Evolutionary conservation across 2,888 invertebrate species (phyloP).

Genomic region (Monoplex corrugatus): DNA sequence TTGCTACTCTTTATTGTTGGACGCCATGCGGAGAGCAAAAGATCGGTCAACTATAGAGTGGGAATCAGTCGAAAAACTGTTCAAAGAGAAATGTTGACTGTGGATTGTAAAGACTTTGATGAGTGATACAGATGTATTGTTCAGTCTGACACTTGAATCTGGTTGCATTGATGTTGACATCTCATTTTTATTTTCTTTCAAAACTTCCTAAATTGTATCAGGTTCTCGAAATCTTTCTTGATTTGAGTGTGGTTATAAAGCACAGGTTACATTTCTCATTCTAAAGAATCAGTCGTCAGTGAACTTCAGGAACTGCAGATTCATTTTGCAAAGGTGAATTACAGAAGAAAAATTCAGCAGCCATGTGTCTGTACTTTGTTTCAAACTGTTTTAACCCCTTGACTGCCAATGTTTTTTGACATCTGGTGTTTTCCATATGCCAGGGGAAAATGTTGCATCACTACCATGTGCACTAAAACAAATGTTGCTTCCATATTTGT

Average conservation of each 20-base stretch:
- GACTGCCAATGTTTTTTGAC: no score
- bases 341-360: no score
- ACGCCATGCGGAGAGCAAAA: conserved; percentile 22
- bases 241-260: not conserved
- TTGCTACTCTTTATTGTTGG: conserved; percentile 9
- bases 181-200: not conserved
- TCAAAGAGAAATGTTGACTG: not conserved
- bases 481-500: no score
- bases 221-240: not conserved
- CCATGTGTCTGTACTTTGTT: no score
- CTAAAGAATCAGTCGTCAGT: no score
- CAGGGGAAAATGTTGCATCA: no score
- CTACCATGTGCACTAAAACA: no score
- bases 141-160: not conserved
- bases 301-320: no score
- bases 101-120: not conserved
- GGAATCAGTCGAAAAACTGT: conserved; percentile 36
- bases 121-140: not conserved
- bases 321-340: no score
- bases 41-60: conserved; percentile 48
- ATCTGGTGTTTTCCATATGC: no score
- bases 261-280: not conserved
- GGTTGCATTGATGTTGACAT: not conserved
- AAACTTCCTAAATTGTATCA: not conserved
- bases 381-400: no score